These are phyloP conservation scores for Malaclemys terrapin DNA, from an alignment of 2,113 vertebrate species.

Conservation along the genomic window DNA sequence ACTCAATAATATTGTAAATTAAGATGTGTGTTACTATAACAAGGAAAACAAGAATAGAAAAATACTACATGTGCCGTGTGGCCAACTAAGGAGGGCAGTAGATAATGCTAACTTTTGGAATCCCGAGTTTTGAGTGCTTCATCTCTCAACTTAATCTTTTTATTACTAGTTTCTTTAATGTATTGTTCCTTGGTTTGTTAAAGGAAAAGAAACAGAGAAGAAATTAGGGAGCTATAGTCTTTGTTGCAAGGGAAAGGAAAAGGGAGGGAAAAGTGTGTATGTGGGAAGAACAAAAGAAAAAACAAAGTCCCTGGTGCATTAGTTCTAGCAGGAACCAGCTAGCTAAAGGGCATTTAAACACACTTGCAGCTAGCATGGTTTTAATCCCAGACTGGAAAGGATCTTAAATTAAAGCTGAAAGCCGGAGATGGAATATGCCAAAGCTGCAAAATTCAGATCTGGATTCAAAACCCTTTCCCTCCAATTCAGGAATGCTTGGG, in stretches of 20 bases:
- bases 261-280: neutral
- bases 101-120: neutral
- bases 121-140: neutral
- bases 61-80: neutral
- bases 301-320: neutral
- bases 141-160: neutral
- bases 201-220: neutral
- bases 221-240: neutral
- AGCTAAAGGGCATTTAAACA: neutral
- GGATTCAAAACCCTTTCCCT: neutral
- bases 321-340: neutral
- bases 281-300: neutral
- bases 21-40: neutral
- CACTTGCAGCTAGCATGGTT: neutral
- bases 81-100: neutral
- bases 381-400: neutral
- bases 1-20: neutral
- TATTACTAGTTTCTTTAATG: neutral
- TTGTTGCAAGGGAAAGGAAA: neutral
- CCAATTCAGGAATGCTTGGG: neutral
- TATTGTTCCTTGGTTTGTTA: neutral
- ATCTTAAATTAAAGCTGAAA: neutral
- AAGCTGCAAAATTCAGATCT: neutral
- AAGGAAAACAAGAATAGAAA: neutral
- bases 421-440: neutral